phyloP scores from a whole-genome alignment of 1,140 invertebrate genomes.

The Scaptomyza hsui region DNA sequence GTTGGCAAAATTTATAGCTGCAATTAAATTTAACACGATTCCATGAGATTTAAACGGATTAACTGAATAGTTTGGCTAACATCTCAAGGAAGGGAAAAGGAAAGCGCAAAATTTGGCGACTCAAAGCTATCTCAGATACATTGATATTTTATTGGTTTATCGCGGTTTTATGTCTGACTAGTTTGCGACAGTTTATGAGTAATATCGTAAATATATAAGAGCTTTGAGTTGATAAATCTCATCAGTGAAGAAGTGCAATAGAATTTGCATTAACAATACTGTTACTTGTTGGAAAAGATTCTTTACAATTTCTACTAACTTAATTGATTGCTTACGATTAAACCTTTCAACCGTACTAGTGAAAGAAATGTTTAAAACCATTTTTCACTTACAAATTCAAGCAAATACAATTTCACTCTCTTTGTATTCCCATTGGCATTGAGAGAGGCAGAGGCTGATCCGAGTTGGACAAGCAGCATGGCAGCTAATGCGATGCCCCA shows the following conservation, averaged over 20 bases:
- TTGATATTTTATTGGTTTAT: slow-evolving; percentile 78
- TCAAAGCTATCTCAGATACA: slow-evolving; percentile 39
- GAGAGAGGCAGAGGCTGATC: not conserved
- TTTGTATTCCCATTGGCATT: not conserved
- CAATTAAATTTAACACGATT: slow-evolving; percentile 81
- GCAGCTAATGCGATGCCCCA: slow-evolving; percentile 34
- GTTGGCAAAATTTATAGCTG: slow-evolving; percentile 70
- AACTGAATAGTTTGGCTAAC: slow-evolving; percentile 70
- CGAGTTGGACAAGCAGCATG: not conserved
- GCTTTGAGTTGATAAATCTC: not conserved
- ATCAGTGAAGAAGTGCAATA: not conserved
- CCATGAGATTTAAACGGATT: slow-evolving; percentile 76
- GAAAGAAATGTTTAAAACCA: not conserved
- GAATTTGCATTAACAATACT: not conserved
- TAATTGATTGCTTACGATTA: slow-evolving; percentile 1
- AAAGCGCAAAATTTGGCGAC: not conserved
- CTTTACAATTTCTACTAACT: not conserved
- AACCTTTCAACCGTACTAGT: not conserved
- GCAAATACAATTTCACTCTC: slow-evolving; percentile 25
- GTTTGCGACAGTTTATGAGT: slow-evolving; percentile 30
- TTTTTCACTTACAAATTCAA: slow-evolving; percentile 21
- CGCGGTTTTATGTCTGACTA: slow-evolving; percentile 56
- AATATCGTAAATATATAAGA: slow-evolving; percentile 16
- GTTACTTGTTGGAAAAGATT: not conserved
- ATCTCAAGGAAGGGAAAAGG: slow-evolving; percentile 31